Conservation (phyloP, 2,113 vertebrate species). For the Brachyhypopomus occidentalis region DNA sequence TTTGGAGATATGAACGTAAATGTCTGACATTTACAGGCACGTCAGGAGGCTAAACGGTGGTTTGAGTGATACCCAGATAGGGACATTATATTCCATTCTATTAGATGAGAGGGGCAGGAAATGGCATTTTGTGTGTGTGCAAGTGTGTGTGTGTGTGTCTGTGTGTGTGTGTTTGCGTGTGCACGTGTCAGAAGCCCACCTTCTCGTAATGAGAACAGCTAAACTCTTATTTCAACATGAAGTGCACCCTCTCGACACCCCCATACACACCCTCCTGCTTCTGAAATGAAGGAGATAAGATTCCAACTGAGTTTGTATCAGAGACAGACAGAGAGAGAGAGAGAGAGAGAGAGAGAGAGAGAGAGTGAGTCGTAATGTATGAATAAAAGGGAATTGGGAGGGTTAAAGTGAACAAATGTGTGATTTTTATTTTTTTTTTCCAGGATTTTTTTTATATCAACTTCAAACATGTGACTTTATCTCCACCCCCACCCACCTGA, state of each 20-base stretch:
- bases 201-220: slow-evolving; percentile 66
- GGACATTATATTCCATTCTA: slow-evolving; percentile 44
- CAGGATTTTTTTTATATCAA: slow-evolving; percentile 66
- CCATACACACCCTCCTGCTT: slow-evolving; percentile 61
- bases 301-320: slow-evolving; percentile 66
- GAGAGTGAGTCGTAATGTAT: background rate
- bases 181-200: slow-evolving; percentile 30
- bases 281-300: slow-evolving; percentile 73
- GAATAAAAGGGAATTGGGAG: too few relatives aligned
- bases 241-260: slow-evolving; percentile 67
- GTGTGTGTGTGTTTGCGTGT: background rate
- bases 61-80: slow-evolving; percentile 40
- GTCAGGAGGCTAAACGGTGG: slow-evolving; percentile 42
- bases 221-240: slow-evolving; percentile 64
- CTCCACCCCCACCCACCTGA: slow-evolving; percentile 62
- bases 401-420: slow-evolving; percentile 22
- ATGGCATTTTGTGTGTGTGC: slow-evolving; percentile 31
- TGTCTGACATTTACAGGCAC: slow-evolving; percentile 49
- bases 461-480: slow-evolving; percentile 71
- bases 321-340: slow-evolving; percentile 50
- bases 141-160: background rate
- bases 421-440: slow-evolving; percentile 74
- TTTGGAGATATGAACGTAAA: slow-evolving; percentile 30
- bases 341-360: slow-evolving; percentile 33
- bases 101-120: slow-evolving; percentile 47